These are phyloP conservation scores for Enteromius mattozi DNA, from an alignment of 2,797 vertebrate species.

Conservation along the genomic window DNA sequence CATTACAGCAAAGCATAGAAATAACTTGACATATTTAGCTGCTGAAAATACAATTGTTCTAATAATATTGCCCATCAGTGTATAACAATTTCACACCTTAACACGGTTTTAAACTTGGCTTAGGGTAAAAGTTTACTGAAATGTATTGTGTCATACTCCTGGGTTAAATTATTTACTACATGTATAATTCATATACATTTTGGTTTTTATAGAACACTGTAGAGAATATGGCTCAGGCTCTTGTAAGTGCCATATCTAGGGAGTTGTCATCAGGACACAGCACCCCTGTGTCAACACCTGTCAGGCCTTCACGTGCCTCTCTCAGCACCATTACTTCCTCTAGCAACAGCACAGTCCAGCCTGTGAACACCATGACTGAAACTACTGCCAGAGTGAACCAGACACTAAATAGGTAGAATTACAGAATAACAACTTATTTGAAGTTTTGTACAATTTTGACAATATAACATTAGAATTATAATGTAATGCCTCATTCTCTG, in stretches of 20 bases:
- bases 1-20: too few relatives aligned
- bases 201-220: not conserved
- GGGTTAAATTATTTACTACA: not conserved
- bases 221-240: slow-evolving; percentile 9
- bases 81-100: not conserved
- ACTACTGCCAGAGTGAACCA: not conserved
- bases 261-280: too few relatives aligned
- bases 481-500: not conserved
- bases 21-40: too few relatives aligned
- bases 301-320: too few relatives aligned
- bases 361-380: not conserved
- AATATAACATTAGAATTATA: not conserved
- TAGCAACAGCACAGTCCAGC: not conserved
- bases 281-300: too few relatives aligned
- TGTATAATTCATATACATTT: not conserved
- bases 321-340: too few relatives aligned
- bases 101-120: not conserved
- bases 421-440: not conserved
- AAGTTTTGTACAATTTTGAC: not conserved
- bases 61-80: too few relatives aligned
- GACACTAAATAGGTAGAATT: not conserved
- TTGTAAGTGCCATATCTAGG: not conserved
- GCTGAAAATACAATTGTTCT: too few relatives aligned
- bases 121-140: not conserved
- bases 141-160: not conserved